Base-by-base conservation (phyloP, 2,888 invertebrate genomes). In the Drosophila longiperda region DNA sequence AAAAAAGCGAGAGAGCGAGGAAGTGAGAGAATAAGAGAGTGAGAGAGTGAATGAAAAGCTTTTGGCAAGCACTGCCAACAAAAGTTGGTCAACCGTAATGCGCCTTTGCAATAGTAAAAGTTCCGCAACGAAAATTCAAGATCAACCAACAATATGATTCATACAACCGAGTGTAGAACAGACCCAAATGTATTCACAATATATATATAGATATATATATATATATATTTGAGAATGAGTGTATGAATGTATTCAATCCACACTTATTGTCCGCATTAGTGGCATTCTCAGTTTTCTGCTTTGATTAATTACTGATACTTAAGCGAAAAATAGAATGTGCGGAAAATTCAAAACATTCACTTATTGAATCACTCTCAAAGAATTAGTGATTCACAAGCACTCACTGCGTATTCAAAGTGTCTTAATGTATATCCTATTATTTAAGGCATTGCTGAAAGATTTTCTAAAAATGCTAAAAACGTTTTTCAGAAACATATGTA, bases 51-150 rank as follows among this genome's bases (percentile, higher is more conserved):
- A 36, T 26, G 49, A 45, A 68, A 63, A 77, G 80, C 75, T 80
- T 80, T 75, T 36, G 33, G 63, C 57, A 61, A 68, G 45, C 53
- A 58, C 11, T 23, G 49, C 17, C 32, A 55, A 55, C 38, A 49
- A 61, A 48, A 55, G 38, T 49, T 62, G 58, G 45, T 59, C 33
- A 67, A 74, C 52, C 36, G 45, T 58, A 63, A 57, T 38, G 66
- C 38, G 29, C 49, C 34, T 34, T 36, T 40, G 11, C n/a, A 32
- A 23, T 12, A 17, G 50, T 36, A 36, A 63, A 75, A 75, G 77
- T 77, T 80, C 80, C 70, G 65, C 62, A 29, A 75, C 48, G 33
- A 26, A 49, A 62, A 48, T 77, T 80, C 80, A 77, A 80, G 80
- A 80, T 80, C 77, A 77, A 60, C 53, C 59, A 76, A 69, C 29